Evolutionary conservation across 2,797 vertebrate species (phyloP), one percentile per base, ranked within the genome.

Genomic region (Ceryle rudis): DNA sequence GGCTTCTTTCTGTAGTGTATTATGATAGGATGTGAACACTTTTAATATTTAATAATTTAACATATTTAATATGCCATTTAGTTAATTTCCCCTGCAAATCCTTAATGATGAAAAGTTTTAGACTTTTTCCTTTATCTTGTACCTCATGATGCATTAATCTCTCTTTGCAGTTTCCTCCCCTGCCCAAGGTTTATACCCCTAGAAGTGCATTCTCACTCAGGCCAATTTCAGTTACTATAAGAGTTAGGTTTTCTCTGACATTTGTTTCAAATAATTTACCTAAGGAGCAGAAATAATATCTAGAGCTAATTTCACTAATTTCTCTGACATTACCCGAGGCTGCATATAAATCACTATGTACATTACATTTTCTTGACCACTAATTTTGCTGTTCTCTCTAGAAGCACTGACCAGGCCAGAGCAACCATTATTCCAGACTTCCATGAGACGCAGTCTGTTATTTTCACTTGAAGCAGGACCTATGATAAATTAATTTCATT

Each of bases 401-500:
- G 64, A 91, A 95, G 61, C 0, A 0, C 57, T 83, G 49, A 31
- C 69, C 4, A 4, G 37, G n/a, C 75, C 13, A 14, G 57, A 67
- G 73, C 78, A 90, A 81, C 39, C 37, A 67, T 91, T 94, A 83
- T 61, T 28, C n/a, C n/a, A 58, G 74, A 39, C 14, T 74, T 92
- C 58, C 61, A 72, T n/a, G 55, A 72, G 47, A 71, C 8, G n/a
- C 15, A 69, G 17, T 29, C 35, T 64, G 31, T 71, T 88, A 74
- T 93, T 95, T 94, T 67, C 17, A 77, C n/a, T 85, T 75, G 55
- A 70, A 90, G 72, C 51, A 42, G 55, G 28, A 72, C 60, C 60
- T 83, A 6, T 91, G 78, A 89, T 81, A 92, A 91, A 96, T 95
- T 82, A 87, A 66, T 42, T 89, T 92, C 31, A 90, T 95, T 94